A percentile compares a stretch with the other conserved stretches of the same genome.
Evolutionary conservation across 2,888 invertebrate species (phyloP).

Genomic region (Ephialtes manifestator): DNA sequence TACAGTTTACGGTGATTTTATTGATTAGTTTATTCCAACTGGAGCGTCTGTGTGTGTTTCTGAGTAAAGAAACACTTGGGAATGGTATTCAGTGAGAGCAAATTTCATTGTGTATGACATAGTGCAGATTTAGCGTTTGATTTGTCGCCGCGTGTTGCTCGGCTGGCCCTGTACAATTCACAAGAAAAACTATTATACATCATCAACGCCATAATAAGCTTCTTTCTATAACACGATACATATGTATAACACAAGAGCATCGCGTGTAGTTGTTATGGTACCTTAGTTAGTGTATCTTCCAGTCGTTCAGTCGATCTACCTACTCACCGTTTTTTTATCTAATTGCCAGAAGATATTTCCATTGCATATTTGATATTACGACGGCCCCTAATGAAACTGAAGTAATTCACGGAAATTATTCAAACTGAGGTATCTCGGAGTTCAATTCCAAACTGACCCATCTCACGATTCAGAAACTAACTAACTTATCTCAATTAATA

Average conservation of each 20-base stretch:
- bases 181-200: not conserved
- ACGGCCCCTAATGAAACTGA: too few relatives aligned
- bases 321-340: not conserved
- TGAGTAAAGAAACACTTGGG: not conserved
- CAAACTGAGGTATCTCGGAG: too few relatives aligned
- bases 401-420: too few relatives aligned
- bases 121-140: constrained; percentile 75
- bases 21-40: not conserved
- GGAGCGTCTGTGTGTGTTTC: not conserved
- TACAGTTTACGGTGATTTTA: not conserved
- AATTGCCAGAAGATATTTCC: not conserved
- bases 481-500: too few relatives aligned
- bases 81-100: not conserved
- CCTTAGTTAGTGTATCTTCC: not conserved
- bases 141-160: constrained; percentile 42
- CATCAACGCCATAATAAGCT: not conserved
- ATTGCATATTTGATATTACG: too few relatives aligned
- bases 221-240: not conserved
- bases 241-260: not conserved
- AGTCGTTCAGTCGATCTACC: not conserved
- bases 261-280: not conserved
- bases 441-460: too few relatives aligned
- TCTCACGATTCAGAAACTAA: too few relatives aligned
- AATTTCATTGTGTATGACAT: constrained; percentile 42
- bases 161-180: not conserved